Evolutionary conservation across 2,113 vertebrate species (phyloP).

Genomic region (Corythaeola cristata): DNA sequence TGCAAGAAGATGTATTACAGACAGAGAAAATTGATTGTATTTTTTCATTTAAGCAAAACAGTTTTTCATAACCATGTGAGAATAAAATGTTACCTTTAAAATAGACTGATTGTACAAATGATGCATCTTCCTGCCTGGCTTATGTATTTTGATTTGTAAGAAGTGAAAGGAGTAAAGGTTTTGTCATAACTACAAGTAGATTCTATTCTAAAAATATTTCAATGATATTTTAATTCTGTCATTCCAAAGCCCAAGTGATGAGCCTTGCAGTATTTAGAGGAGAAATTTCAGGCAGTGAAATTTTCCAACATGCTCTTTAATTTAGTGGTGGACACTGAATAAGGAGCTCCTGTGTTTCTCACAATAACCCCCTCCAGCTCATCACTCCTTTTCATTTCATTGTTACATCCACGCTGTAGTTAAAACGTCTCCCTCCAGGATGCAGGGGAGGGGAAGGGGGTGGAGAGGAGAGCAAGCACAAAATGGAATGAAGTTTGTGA

Average conservation of each 20-base stretch:
- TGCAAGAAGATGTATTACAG: not conserved
- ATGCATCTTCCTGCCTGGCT: not conserved
- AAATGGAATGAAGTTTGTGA: not conserved
- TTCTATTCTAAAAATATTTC: not conserved
- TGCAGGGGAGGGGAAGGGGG: not conserved
- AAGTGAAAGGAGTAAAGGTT: not conserved
- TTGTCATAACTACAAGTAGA: not conserved
- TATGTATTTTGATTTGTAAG: not conserved
- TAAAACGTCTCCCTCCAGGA: constrained; percentile 17
- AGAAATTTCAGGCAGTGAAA: not conserved
- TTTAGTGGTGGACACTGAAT: constrained; percentile 20
- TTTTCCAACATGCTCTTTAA: not conserved
- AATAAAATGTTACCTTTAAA: not conserved
- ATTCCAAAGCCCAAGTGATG: not conserved
- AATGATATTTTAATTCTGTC: not conserved
- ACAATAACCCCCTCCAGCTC: constrained; percentile 53
- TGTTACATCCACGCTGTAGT: not conserved
- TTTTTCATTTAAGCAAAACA: not conserved
- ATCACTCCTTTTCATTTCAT: constrained; percentile 61
- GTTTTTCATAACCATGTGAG: not conserved
- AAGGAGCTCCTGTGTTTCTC: constrained; percentile 29
- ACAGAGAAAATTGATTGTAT: not conserved
- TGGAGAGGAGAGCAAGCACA: not conserved
- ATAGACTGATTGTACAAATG: not conserved
- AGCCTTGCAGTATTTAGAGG: not conserved